Evolutionary conservation across 1,140 invertebrate species (phyloP), one percentile per base, ranked within the genome.

Genomic region (Caenorhabditis latens): DNA sequence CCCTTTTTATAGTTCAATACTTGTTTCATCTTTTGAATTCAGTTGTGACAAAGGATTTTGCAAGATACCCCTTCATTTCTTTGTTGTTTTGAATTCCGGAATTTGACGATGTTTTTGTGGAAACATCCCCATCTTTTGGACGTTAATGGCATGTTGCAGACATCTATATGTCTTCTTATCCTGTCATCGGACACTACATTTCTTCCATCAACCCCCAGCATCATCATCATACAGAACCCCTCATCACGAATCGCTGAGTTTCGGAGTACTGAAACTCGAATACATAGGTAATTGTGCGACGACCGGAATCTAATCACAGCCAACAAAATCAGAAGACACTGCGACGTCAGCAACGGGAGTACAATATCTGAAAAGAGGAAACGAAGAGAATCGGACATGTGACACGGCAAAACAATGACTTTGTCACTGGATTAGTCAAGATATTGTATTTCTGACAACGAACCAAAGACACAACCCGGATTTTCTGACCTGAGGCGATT

Each of bases 121-220:
- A 79, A 79, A 50, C 71, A 79, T 50, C 43, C 46, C 13, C 40
- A 1, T 79, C 46, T 79, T 79, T 32, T 13, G 13, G 46, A 53
- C n/a, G 71, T 79, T 79, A 79, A 79, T 79, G 43, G 19, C 46
- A 79, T 79, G 71, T 50, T 79, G 71, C 71, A 79, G 71, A 79
- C 71, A 42, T 48, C n/a, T 79, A 43, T 42, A 79, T 50, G 46
- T 48, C 43, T 79, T 79, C 40, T 48, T 42, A 79, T 50, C 71
- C 46, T 50, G 46, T 24, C 11, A 32, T 32, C 61, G 9, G 61
- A 63, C 21, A 11, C 21, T 32, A 13, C 19, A 21, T 40, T 32
- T 32, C 24, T 63, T 63, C 14, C 61, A 63, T 63, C 61, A 14
- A 21, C 21, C 3, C 32, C 0, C 61, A 32, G 11, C 55, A 58